Evolutionary conservation across 2,797 vertebrate genomes (phyloP), one percentile per base, ranked within the genome.

Genomic region (Pseudopleuronectes americanus): DNA sequence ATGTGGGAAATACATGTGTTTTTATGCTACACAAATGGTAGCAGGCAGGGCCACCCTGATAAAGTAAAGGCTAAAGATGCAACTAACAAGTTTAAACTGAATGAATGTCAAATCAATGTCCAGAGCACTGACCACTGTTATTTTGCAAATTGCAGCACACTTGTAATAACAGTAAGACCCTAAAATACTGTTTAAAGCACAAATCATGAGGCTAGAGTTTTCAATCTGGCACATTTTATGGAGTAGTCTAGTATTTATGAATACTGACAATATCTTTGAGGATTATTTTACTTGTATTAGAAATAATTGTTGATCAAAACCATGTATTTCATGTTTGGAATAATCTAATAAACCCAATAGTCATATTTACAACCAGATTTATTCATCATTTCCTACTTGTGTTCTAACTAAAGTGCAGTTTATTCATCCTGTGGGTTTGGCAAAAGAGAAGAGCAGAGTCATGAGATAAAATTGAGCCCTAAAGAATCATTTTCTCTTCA

Each of bases 401-500:
- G 10, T 49, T 24, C 49, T 3, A 21, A 57, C 12, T 22, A 1
- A 8, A 49, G 8, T 61, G 17, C 23, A 54, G 36, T 22, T 51
- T 5, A 67, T 63, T 56, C 38, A 45, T 54, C 26, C 8, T 48
- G 4, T 48, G 14, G 26, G 47, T 53, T 55, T 72, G 19, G n/a
- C 14, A 53, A 54, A 4, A 19, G 43, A 26, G n/a, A 48, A 17
- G 8, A 49, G 4, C 47, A 60, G 21, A 17, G 17, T 19, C 23
- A 41, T 6, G 48, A 24, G 26, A 31, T 26, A 26, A 64, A 58
- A 55, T 14, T 8, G 0, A 48, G 6, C 33, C 23, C 57, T 48
- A 26, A 26, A 4, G 22, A 49, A 49, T 45, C 3, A 10, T 26
- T 41, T 3, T 38, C 10, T 58, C 8, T 36, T 16, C 22, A 31